phyloP scores from a whole-genome alignment of 2,797 vertebrate species.

The Brachyrhaphis roseni region DNA sequence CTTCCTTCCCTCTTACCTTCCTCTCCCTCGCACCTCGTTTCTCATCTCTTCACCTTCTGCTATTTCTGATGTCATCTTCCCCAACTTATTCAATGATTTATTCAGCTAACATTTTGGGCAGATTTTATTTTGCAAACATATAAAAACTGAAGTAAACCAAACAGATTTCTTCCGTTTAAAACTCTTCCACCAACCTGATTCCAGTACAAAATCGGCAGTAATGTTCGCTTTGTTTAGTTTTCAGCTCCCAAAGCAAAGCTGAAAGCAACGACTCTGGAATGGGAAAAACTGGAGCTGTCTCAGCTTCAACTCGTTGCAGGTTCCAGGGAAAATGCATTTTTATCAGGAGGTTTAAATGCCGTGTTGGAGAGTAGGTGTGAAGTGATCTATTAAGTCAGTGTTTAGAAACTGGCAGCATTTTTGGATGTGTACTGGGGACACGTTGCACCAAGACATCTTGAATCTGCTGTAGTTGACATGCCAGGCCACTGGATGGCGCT shows the following conservation, averaged over 20 bases:
- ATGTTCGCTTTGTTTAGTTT: neutral
- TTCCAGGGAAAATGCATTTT: neutral
- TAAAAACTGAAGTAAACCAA: neutral
- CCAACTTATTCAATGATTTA: neutral
- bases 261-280: neutral
- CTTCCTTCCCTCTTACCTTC: neutral
- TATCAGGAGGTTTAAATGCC: neutral
- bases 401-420: too few relatives aligned
- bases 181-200: neutral
- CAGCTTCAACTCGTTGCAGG: neutral
- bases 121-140: neutral
- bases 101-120: neutral
- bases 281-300: neutral
- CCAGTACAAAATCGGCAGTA: neutral
- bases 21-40: slow-evolving; percentile 11
- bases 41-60: slow-evolving; percentile 6
- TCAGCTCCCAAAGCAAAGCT: neutral
- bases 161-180: neutral
- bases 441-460: too few relatives aligned
- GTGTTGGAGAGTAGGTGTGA: neutral
- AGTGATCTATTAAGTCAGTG: neutral
- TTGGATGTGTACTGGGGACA: too few relatives aligned
- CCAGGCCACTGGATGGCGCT: too few relatives aligned
- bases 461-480: too few relatives aligned
- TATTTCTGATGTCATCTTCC: slow-evolving; percentile 17